Evolutionary conservation across 2,797 vertebrate species (phyloP).

Genomic region (Garrulus glandarius): DNA sequence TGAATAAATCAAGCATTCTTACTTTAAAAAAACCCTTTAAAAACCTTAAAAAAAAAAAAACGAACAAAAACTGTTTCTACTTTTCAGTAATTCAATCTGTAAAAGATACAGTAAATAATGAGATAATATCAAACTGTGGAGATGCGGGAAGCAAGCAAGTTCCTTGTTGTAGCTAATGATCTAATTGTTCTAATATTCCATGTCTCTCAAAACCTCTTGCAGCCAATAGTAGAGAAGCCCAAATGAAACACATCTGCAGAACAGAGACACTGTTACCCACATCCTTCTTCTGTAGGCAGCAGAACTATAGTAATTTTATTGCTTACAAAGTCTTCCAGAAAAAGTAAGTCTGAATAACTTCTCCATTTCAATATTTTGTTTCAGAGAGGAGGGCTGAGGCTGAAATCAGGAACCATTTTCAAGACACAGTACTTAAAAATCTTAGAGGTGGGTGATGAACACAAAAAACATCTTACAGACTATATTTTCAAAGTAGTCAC

Average conservation of each 20-base stretch:
- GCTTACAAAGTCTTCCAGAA: constrained; percentile 33
- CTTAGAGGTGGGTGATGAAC: neutral
- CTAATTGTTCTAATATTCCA: constrained; percentile 29
- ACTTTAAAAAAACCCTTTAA: neutral
- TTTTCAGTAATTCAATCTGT: neutral
- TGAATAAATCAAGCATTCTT: neutral
- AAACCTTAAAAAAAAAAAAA: accelerated
- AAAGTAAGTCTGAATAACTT: constrained; percentile 14
- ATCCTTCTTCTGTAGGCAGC: constrained; percentile 42
- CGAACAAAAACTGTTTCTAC: neutral
- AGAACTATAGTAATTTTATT: constrained; percentile 26
- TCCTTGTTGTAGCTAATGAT: neutral
- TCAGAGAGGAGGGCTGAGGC: neutral
- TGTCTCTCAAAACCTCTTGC: constrained; percentile 1
- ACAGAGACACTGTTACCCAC: constrained; percentile 44
- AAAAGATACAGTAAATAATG: neutral
- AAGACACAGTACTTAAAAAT: neutral
- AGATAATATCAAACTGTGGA: neutral
- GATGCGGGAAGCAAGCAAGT: neutral
- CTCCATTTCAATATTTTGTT: constrained; percentile 16
- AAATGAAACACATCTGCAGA: constrained; percentile 59
- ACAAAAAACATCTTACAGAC: neutral
- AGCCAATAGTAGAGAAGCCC: neutral
- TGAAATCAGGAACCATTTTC: neutral
- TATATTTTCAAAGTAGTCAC: neutral